Evolutionary conservation across 2,113 vertebrate species (phyloP).

Genomic region (Odontesthes bonariensis): DNA sequence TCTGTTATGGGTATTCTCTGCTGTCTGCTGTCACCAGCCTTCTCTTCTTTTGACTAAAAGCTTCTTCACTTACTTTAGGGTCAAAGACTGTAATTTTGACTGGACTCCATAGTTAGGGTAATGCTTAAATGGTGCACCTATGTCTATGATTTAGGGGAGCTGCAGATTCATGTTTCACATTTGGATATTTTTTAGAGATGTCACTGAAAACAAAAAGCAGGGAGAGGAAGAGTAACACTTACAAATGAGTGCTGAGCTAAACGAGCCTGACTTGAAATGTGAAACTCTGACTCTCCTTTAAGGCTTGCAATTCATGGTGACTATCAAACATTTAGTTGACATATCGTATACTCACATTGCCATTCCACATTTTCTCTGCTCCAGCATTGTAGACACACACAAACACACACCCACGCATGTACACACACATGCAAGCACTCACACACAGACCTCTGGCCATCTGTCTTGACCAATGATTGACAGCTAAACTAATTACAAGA

Average conservation of each 20-base stretch:
- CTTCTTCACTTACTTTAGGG: too few relatives aligned
- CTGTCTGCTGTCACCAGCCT: too few relatives aligned
- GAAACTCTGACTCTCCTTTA: neutral
- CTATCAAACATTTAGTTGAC: neutral
- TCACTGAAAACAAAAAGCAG: neutral
- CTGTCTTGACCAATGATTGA: slow-evolving; percentile 56
- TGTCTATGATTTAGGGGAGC: neutral
- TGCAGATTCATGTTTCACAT: neutral
- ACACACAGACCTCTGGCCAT: slow-evolving; percentile 17
- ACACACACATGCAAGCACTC: neutral
- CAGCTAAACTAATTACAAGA: slow-evolving; percentile 60
- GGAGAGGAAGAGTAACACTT: neutral
- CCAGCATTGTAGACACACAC: slow-evolving; percentile 9
- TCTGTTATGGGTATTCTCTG: too few relatives aligned
- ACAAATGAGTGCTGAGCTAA: neutral
- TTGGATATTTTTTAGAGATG: neutral
- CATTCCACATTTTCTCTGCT: slow-evolving; percentile 12
- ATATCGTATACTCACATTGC: slow-evolving; percentile 5
- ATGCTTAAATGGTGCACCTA: neutral
- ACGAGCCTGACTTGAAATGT: neutral
- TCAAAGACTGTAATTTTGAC: neutral
- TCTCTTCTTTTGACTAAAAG: too few relatives aligned
- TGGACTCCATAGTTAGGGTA: neutral
- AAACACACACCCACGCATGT: neutral
- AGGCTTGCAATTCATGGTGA: neutral